Evolutionary conservation across 2,113 vertebrate genomes (phyloP).

Genomic region (Gavia stellata): DNA sequence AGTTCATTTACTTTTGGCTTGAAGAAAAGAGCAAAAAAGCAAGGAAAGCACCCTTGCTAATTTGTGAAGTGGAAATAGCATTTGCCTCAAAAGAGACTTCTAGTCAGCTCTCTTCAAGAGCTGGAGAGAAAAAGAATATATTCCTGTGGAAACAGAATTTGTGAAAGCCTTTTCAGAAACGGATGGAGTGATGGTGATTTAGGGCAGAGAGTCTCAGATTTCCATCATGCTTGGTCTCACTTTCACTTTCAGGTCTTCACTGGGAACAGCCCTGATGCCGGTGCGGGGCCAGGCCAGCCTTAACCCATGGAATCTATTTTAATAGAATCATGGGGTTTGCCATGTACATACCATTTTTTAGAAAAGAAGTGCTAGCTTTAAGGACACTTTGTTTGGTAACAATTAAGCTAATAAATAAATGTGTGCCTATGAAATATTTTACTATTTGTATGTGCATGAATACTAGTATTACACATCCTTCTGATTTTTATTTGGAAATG

Average conservation of each 20-base stretch:
- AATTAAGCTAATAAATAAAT: not conserved
- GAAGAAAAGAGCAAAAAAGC: slow-evolving; percentile 61
- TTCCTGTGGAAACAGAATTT: slow-evolving; percentile 20
- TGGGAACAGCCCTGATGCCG: not conserved
- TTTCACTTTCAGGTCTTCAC: not conserved
- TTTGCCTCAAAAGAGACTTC: slow-evolving; percentile 37
- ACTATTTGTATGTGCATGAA: not conserved
- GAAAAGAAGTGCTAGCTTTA: not conserved
- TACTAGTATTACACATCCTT: not conserved
- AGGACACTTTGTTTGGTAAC: not conserved
- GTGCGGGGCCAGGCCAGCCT: not conserved
- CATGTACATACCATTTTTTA: not conserved
- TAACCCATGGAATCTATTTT: not conserved
- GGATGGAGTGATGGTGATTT: slow-evolving; percentile 5
- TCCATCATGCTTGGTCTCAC: not conserved
- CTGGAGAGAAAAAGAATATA: not conserved
- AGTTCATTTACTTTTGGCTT: slow-evolving; percentile 61
- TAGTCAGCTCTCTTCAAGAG: slow-evolving; percentile 8
- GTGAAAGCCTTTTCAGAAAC: not conserved
- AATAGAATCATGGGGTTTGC: not conserved
- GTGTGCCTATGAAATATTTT: not conserved
- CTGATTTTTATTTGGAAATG: too few species aligned
- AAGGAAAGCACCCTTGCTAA: slow-evolving; percentile 27
- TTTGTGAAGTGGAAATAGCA: slow-evolving; percentile 46
- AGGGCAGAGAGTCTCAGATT: not conserved